Percentiles rank a stretch among this genome's conserved stretches.
Evolutionary conservation across 2,797 vertebrate genomes (phyloP).

Genomic region (Oreortyx pictus): DNA sequence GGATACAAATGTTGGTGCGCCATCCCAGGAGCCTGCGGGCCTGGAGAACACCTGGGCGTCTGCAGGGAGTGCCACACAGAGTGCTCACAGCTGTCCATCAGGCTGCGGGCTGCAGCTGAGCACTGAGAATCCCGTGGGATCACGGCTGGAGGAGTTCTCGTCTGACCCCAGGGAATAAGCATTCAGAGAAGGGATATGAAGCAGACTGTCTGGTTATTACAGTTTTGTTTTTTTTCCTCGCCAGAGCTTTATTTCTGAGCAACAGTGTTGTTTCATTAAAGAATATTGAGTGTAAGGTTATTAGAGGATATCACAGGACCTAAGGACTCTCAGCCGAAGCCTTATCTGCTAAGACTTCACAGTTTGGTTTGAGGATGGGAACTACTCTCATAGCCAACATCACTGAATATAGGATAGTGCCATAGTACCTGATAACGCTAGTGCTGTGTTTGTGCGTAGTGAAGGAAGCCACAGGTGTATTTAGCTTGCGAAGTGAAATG

Average conservation of each 20-base stretch:
- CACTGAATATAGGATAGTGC: neutral
- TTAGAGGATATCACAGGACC: neutral
- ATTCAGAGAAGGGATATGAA: neutral
- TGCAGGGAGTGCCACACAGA: neutral
- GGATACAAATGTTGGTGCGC: neutral
- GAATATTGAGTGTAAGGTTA: neutral
- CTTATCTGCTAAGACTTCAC: neutral
- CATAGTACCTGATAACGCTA: neutral
- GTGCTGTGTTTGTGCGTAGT: neutral
- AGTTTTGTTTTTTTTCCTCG: neutral
- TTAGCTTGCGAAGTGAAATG: neutral
- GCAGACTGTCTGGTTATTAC: neutral
- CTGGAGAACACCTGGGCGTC: neutral
- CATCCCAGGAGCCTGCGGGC: neutral
- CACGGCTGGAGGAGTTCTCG: neutral
- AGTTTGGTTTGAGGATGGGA: neutral
- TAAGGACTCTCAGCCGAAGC: neutral
- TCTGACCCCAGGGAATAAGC: neutral
- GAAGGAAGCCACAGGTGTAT: neutral
- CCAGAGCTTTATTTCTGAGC: neutral
- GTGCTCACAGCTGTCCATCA: neutral
- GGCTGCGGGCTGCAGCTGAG: neutral
- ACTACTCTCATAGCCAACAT: neutral
- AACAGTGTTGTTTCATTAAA: neutral
- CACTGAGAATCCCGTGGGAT: rapidly evolving